Evolutionary conservation across 2,113 vertebrate genomes (phyloP).

Genomic region (Stegastes partitus): DNA sequence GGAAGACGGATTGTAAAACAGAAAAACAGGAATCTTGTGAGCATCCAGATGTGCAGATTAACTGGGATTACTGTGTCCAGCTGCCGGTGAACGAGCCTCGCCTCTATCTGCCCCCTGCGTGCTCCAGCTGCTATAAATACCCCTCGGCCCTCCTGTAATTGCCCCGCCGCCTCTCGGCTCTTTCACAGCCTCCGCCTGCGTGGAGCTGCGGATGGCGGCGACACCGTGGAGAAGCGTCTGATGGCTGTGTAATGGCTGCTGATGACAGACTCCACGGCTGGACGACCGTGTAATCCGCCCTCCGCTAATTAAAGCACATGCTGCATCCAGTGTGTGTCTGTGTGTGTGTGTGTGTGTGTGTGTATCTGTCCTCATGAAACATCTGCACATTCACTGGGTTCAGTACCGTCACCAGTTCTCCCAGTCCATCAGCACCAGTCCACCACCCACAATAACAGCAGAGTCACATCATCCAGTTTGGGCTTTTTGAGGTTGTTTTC

Average conservation of each 20-base stretch:
- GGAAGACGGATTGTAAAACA: too few species aligned
- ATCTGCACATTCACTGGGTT: constrained; percentile 86
- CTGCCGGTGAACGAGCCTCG: neutral
- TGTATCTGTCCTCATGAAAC: constrained; percentile 71
- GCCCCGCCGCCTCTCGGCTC: constrained; percentile 17
- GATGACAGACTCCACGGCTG: constrained; percentile 97
- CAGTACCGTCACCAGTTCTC: constrained; percentile 85
- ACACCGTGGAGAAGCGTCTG: constrained; percentile 95
- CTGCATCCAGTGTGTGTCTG: constrained; percentile 78
- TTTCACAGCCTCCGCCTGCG: constrained; percentile 72
- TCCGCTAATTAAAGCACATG: constrained; percentile 97
- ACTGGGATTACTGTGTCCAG: neutral
- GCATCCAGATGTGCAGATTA: too few species aligned
- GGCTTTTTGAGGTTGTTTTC: too few species aligned
- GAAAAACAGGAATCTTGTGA: too few species aligned
- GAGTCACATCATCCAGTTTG: too few species aligned
- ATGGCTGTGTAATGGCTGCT: constrained; percentile 95
- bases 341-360: neutral
- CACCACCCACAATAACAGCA: too few species aligned
- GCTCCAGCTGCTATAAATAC: neutral
- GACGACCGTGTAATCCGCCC: constrained; percentile 96
- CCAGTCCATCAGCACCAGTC: constrained; percentile 66
- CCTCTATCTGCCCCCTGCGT: too few species aligned
- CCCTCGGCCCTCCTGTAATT: constrained; percentile 9
- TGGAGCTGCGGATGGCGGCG: too few species aligned